These are phyloP conservation scores for Condylura cristata DNA, from an alignment of 2,113 vertebrate species.

Conservation along the genomic window DNA sequence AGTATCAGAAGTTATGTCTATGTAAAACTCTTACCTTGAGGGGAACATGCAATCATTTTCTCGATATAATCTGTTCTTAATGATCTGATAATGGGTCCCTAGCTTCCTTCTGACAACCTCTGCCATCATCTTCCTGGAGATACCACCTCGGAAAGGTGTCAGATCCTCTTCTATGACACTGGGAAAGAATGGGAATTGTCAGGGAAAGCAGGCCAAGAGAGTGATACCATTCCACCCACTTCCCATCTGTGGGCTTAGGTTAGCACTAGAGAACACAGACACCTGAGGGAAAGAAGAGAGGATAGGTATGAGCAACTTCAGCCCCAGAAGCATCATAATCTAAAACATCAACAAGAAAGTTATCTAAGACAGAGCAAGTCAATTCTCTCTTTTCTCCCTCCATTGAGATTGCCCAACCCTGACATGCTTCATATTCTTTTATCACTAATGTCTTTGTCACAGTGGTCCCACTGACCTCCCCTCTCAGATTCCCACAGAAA, in stretches of 20 bases:
- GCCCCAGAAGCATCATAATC: neutral
- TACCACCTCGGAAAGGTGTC: constrained; percentile 89
- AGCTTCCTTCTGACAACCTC: constrained; percentile 89
- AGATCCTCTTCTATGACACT: constrained; percentile 93
- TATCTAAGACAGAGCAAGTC: neutral
- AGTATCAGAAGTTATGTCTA: neutral
- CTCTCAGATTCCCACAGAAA: neutral
- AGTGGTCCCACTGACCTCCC: neutral
- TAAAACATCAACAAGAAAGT: neutral
- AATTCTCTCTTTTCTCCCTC: neutral
- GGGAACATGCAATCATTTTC: constrained; percentile 97
- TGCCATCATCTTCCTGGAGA: constrained; percentile 90
- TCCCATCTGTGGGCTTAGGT: neutral
- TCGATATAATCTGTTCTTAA: constrained; percentile 92
- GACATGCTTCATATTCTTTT: neutral
- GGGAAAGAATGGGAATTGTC: constrained; percentile 55
- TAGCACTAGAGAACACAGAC: neutral
- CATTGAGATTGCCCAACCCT: neutral
- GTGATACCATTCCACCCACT: neutral
- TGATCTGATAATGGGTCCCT: constrained; percentile 97
- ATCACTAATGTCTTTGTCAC: neutral
- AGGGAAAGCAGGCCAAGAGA: neutral
- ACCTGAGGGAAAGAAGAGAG: neutral
- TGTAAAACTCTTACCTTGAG: constrained; percentile 89
- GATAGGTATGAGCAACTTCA: neutral